A percentile compares a stretch with the other conserved stretches of the same genome.
Conservation (phyloP, 1,140 invertebrate species). For the Forficula auricularia region DNA sequence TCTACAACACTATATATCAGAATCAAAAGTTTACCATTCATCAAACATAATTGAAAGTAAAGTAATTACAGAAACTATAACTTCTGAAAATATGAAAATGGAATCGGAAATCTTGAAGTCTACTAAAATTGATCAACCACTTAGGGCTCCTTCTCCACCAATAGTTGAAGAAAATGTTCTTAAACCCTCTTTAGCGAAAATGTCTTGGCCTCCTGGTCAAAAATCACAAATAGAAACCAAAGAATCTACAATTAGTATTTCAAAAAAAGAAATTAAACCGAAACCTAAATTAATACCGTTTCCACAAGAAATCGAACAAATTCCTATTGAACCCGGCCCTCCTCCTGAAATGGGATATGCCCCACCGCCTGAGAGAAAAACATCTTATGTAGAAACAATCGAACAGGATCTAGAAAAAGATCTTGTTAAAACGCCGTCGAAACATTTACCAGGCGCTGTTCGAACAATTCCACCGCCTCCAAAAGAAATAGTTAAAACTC, state of each 20-base stretch:
- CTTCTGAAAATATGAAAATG: constrained; percentile 4
- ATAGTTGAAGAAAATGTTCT: constrained; percentile 22
- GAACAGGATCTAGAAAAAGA: constrained; percentile 37
- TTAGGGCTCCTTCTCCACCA: constrained; percentile 3
- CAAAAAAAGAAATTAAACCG: constrained; percentile 17
- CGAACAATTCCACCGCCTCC: constrained; percentile 28
- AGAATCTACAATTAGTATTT: constrained; percentile 25
- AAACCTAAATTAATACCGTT: constrained; percentile 23
- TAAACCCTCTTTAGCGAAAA: constrained; percentile 24
- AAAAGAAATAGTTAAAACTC: constrained; percentile 14
- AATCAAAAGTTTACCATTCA: constrained; percentile 10
- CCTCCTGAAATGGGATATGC: constrained; percentile 45
- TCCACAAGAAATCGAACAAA: constrained; percentile 26
- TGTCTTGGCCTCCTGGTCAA: constrained; percentile 23
- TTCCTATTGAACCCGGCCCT: constrained; percentile 35
- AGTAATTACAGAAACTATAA: constrained; percentile 5
- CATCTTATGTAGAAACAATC: constrained; percentile 36
- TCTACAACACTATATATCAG: constrained; percentile 22
- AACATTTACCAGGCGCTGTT: constrained; percentile 32
- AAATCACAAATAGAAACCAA: constrained; percentile 26
- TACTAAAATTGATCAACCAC: not conserved
- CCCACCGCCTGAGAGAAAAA: constrained; percentile 25
- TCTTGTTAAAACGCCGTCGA: constrained; percentile 31
- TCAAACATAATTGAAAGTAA: constrained; percentile 2
- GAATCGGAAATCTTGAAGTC: constrained; percentile 5